phyloP scores from a whole-genome alignment of 2,888 invertebrate genomes.

The Platycheirus rosarum region DNA sequence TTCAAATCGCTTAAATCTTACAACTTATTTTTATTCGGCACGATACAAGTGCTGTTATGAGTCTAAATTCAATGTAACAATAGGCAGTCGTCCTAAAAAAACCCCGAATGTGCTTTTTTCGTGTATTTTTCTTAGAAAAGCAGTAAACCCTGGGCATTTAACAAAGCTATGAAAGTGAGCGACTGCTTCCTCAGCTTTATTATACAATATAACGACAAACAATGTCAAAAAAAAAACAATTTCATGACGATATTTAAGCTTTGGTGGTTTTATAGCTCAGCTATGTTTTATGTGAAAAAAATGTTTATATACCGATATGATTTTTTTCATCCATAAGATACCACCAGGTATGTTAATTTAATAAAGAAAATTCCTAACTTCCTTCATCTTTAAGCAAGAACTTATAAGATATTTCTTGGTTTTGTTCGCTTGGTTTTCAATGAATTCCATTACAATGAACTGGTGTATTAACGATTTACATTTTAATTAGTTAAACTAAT shows the following conservation, averaged over 20 bases:
- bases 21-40: too few species aligned
- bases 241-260: slow-evolving; percentile 4
- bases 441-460: too few species aligned
- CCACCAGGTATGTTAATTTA: not conserved
- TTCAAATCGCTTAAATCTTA: too few species aligned
- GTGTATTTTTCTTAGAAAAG: not conserved
- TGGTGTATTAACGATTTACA: not conserved
- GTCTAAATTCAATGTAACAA: too few species aligned
- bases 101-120: slow-evolving; percentile 10
- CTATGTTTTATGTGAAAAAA: slow-evolving; percentile 8
- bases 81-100: not conserved
- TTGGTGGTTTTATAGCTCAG: slow-evolving; percentile 10
- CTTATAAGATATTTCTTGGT: not conserved
- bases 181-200: slow-evolving; percentile 47
- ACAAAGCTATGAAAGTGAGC: slow-evolving; percentile 19
- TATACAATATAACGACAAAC: slow-evolving; percentile 40
- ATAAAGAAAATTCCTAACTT: not conserved
- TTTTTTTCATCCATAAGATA: not conserved
- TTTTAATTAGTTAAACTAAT: slow-evolving; percentile 16
- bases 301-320: not conserved
- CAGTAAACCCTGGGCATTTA: slow-evolving; percentile 26
- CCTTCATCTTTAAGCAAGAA: not conserved
- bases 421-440: too few species aligned
- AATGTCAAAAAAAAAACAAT: slow-evolving; percentile 24
- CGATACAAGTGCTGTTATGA: too few species aligned